Evolutionary conservation across 2,113 vertebrate species (phyloP).

Genomic region (Neodontobutis hainanensis): DNA sequence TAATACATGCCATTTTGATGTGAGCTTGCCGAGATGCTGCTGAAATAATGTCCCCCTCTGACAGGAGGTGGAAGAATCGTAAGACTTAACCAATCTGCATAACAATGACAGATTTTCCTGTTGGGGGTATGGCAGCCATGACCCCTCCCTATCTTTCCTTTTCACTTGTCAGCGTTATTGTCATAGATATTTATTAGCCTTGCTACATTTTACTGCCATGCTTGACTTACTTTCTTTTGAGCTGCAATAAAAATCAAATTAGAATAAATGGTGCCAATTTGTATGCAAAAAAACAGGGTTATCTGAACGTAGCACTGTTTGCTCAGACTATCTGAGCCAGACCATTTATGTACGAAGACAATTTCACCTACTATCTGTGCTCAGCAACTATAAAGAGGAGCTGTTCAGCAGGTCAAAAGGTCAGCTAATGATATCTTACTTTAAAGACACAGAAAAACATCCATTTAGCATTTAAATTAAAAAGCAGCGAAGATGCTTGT

Average conservation of each 20-base stretch:
- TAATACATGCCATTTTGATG: slow-evolving; percentile 38
- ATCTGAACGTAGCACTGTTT: slow-evolving; percentile 11
- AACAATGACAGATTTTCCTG: slow-evolving; percentile 56
- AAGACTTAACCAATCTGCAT: slow-evolving; percentile 60
- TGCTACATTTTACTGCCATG: slow-evolving; percentile 16
- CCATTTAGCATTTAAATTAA: slow-evolving; percentile 9
- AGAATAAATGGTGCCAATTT: neutral
- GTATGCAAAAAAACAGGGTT: neutral
- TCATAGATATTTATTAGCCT: slow-evolving; percentile 38
- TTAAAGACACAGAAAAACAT: neutral
- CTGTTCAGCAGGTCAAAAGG: slow-evolving; percentile 15
- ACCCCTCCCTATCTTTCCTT: slow-evolving; percentile 34
- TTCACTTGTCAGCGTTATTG: slow-evolving; percentile 47
- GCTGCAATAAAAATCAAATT: neutral
- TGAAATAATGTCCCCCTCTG: slow-evolving; percentile 46
- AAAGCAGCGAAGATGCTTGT: slow-evolving; percentile 19
- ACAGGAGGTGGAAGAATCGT: slow-evolving; percentile 34
- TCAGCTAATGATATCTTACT: slow-evolving; percentile 4
- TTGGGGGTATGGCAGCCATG: slow-evolving; percentile 39
- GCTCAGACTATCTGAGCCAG: neutral
- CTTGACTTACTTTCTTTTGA: slow-evolving; percentile 10
- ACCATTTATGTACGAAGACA: slow-evolving; percentile 8
- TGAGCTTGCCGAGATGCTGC: slow-evolving; percentile 20
- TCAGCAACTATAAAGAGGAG: slow-evolving; percentile 5
- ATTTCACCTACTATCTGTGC: slow-evolving; percentile 4